Base-by-base conservation (phyloP, 1,140 invertebrate genomes). In the Lutraria rhynchaena region DNA sequence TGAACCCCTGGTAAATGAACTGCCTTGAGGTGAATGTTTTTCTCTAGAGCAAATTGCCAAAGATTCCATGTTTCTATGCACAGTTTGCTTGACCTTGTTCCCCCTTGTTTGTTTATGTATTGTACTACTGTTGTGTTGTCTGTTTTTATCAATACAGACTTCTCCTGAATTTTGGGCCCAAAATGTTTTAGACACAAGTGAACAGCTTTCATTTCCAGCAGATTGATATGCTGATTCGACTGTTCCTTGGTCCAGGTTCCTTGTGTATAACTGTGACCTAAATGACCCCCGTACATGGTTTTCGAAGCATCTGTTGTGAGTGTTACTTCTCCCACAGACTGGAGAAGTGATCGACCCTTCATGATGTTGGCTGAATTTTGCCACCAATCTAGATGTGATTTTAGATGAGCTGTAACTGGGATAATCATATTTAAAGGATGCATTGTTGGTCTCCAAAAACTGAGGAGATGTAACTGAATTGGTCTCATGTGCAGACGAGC, bases 171-270 rank as follows among this genome's bases (percentile, higher is more conserved):
- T 13, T 57, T 13, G 7, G 33, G 58, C 41, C 80, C 29, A 75
- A 85, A 85, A 70, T 71, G 22, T 49, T 73, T 61, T 2, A 85
- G 27, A 27, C 33, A 11, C 33, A 46, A 24, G 33, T 75, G 37
- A 1, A 83, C 81, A 57, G 84, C 76, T 51, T 65, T 29, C 78
- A 81, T 80, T 61, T 83, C 75, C 35, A 80, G n/a, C 55, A 22
- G 57, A 53, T 80, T 78, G 27, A 76, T 84, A 31, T 61, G 60
- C 22, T 67, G 31, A 44, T 46, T 13, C 70, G 81, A 55, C 60
- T 57, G 61, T 19, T 4, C 5, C 9, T 13, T 22, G 17, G 69
- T 31, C 77, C 77, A 84, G 41, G 22, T 4, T 19, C 77, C 78
- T 55, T 81, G 71, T 33, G 77, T 57, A 46, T 22, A 22, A n/a